These are phyloP conservation scores for Ranitomeya imitator DNA, from an alignment of 2,113 vertebrate species.

Conservation along the genomic window DNA sequence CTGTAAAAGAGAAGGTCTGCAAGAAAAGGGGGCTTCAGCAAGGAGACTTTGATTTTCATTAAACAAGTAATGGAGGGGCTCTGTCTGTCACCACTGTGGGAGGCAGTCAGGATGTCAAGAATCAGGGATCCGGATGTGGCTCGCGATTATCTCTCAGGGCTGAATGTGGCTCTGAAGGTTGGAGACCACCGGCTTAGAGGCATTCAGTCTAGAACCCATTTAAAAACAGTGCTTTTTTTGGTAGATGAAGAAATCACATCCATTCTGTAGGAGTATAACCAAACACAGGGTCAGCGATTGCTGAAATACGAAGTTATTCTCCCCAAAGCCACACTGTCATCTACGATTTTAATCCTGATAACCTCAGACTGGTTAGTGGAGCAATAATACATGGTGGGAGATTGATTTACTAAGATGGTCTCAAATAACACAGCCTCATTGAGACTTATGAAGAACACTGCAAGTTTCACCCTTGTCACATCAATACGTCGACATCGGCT, in stretches of 20 bases:
- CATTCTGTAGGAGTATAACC: background rate
- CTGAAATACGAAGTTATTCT: background rate
- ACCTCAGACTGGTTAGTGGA: background rate
- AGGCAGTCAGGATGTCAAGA: no score
- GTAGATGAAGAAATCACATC: background rate
- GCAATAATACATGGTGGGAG: background rate
- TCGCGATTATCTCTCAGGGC: no score
- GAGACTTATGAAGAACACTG: constrained; percentile 86
- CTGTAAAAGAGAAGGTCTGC: no score
- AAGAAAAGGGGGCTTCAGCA: no score
- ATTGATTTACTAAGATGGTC: background rate
- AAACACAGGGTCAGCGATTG: background rate
- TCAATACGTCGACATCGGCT: constrained; percentile 93
- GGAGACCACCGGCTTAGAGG: no score
- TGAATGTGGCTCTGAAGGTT: no score
- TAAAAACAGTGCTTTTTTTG: background rate
- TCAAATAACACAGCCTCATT: constrained; percentile 31
- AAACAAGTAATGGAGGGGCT: no score
- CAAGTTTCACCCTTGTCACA: constrained; percentile 87
- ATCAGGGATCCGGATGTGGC: no score
- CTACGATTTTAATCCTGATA: background rate
- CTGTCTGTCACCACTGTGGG: no score
- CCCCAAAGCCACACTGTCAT: background rate
- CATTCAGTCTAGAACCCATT: no score
- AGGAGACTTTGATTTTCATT: no score